Base-by-base conservation (phyloP, 2,113 vertebrate species). In the Dipodomys spectabilis region DNA sequence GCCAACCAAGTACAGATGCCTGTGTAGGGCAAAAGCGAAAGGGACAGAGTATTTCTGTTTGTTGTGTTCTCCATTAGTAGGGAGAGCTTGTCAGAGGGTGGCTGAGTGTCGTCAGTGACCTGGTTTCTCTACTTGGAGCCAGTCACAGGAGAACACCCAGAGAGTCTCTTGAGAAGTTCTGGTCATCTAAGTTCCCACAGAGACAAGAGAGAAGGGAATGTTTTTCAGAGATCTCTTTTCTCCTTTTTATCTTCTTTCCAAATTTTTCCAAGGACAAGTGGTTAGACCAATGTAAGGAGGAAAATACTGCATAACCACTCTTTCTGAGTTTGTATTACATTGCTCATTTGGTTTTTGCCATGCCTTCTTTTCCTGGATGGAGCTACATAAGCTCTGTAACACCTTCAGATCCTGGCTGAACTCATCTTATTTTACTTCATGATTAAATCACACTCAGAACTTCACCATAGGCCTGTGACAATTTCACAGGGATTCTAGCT, bases 91-190 rank as follows among this genome's bases (percentile, higher is more conserved):
- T 57, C 53, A 57, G 15, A 57, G 53, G 12, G 27, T n/a, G 71
- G 64, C n/a, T 39, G 67, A 0, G 32, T 19, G 32, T 15, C 60
- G 0, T 6, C 5, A 22, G 0, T 20, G 67, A 39, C 53, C 39
- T 81, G 35, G 27, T 62, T 69, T 72, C 23, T 75, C 80, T 67
- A 83, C 7, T 8, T n/a, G 13, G 39, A 45, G 64, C 35, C 15
- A 11, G 5, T 15, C 27, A 0, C 11, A 19, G 19, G n/a, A 1
- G 62, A 5, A 8, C 9, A 57, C 16, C 6, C 15, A 45, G 3
- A 16, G 39, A 30, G n/a, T 18, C 28, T 35, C 12, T 16, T 7
- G 60, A 69, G 49, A 91, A 15, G 28, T 30, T 32, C 81, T 9
- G 39, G 19, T 15, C 19, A 32, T 57, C 19, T 45, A 44, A 28